Conservation (phyloP, 2,888 invertebrate genomes). For the Eupelmus urozonus region DNA sequence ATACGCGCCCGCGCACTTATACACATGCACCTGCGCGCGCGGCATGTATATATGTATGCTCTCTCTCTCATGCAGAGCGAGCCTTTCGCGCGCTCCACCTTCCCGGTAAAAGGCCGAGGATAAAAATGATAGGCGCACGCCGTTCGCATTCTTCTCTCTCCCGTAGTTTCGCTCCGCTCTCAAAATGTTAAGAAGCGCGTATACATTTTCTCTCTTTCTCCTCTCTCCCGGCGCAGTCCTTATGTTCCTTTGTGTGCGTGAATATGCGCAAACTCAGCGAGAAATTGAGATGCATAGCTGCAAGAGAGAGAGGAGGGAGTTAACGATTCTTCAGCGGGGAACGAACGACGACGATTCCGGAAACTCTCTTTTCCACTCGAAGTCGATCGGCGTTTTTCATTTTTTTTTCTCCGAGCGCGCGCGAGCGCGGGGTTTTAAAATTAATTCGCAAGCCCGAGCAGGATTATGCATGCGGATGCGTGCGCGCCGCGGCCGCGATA, state of each 20-base stretch:
- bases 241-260: not conserved
- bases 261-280: not conserved
- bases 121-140: conserved; percentile 52
- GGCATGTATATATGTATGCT: not conserved
- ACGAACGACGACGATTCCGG: conserved; percentile 41
- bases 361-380: conserved; percentile 12
- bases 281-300: conserved; percentile 40
- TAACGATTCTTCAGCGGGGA: no score
- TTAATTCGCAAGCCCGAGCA: conserved; percentile 28
- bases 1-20: not conserved
- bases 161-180: conserved; percentile 51
- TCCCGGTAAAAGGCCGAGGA: conserved; percentile 43
- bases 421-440: conserved; percentile 21
- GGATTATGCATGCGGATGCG: conserved; percentile 14
- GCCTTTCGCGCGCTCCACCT: conserved; percentile 42
- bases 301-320: no score
- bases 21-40: not conserved
- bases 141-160: conserved; percentile 55
- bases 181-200: conserved; percentile 55
- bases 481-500: no score
- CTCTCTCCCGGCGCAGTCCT: not conserved
- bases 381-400: conserved; percentile 2
- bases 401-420: not conserved
- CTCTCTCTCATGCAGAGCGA: not conserved
- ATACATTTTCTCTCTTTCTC: conserved; percentile 18